Evolutionary conservation across 2,888 invertebrate genomes (phyloP).

Genomic region (Papilio gigon): DNA sequence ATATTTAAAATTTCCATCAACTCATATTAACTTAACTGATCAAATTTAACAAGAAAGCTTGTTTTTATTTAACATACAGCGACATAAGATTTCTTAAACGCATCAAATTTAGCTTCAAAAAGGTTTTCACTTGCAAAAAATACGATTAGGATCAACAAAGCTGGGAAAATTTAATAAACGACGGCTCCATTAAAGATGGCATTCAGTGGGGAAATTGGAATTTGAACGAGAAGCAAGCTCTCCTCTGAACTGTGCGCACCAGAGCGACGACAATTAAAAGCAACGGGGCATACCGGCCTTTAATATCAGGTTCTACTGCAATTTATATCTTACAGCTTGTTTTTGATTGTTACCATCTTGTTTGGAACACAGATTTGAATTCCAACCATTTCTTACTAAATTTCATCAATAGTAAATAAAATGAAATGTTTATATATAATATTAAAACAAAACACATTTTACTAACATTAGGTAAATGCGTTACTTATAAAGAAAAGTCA

Average conservation of each 20-base stretch:
- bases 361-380: neutral
- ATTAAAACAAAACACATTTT: too few relatives aligned
- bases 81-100: neutral
- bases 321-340: constrained; percentile 20
- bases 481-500: too few relatives aligned
- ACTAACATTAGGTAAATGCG: too few relatives aligned
- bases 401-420: too few relatives aligned
- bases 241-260: constrained; percentile 9
- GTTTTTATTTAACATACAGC: neutral
- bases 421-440: too few relatives aligned
- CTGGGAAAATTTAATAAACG: constrained; percentile 28
- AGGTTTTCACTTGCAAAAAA: neutral
- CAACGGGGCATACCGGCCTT: constrained; percentile 13
- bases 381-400: too few relatives aligned
- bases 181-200: constrained; percentile 27
- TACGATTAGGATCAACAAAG: constrained; percentile 27
- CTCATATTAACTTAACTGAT: too few relatives aligned
- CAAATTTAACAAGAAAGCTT: neutral
- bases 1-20: neutral
- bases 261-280: constrained; percentile 25
- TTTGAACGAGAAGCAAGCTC: constrained; percentile 29
- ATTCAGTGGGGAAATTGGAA: constrained; percentile 31
- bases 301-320: neutral
- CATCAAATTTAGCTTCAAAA: neutral
- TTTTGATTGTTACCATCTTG: constrained; percentile 1